Base-by-base conservation (phyloP, 2,113 vertebrate species). In the Plecotus auritus region DNA sequence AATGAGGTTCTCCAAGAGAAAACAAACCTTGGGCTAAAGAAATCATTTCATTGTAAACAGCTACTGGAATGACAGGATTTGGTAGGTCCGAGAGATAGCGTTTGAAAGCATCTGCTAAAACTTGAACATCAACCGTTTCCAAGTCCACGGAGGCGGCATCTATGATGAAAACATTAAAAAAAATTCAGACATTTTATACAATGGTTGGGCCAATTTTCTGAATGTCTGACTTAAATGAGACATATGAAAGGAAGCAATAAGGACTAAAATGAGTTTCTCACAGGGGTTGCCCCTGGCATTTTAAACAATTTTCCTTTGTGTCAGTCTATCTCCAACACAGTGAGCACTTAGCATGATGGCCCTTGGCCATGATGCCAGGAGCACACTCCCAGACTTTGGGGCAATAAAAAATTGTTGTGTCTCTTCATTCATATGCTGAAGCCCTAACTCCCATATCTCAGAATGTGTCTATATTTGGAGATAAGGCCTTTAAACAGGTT, bases 71-170 rank as follows among this genome's bases (percentile, higher is more conserved):
- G 97, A 99, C 97, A n/a, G 99, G 99, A 98, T 99, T 99, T n/a
- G 99, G 99, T 47, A 99, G 98, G 92, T 99, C 99, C 97, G 99
- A 97, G 89, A 99, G 98, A 98, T 99, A 99, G 93, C 99, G 98
- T 95, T 98, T 99, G 88, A 99, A 98, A 95, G 99, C 98, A 2
- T 99, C 99, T 73, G 99, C 99, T 97, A 99, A 98, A 77, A 98
- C 94, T 2, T 99, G 98, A 28, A 99, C 98, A 74, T 99, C 99
- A 16, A 99, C 95, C 95, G 99, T 98, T 76, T 99, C 99, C 97
- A 99, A 97, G 91, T 99, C 99, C 93, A 98, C 35, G 0, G 98
- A 97, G 37, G 98, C 90, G 7, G 97, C 93, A 97, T 99, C 99
- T 99, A 97, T 77, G 90, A 76, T 22, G 90, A 92, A 96, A 98